Evolutionary conservation across 1,140 invertebrate species (phyloP), one percentile per base, ranked within the genome.

Genomic region (Drosophila littoralis): DNA sequence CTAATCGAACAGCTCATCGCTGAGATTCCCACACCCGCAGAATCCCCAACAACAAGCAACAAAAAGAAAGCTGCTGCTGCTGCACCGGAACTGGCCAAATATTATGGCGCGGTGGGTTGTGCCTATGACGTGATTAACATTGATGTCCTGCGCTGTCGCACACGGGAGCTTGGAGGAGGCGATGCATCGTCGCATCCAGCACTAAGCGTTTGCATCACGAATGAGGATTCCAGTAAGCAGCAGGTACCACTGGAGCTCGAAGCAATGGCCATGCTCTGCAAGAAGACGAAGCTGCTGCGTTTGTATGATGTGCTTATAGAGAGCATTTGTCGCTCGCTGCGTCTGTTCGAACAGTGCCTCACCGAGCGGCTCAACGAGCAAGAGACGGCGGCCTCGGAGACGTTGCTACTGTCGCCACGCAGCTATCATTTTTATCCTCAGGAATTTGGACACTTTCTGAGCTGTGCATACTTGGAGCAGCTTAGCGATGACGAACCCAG

Each of bases 231-330:
- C 6, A 58, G 43, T 4, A 91, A 82, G 36, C 93, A 94, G 54
- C 93, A 94, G 76, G 94, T 96, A 76, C 93, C 94, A 8, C 80
- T 96, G 22, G 93, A 94, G 79, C 92, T 96, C 46, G 96, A 97
- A 91, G 94, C 95, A 6, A 90, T 97, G 74, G 94, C 96, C 2
- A 94, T 97, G 75, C 94, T 97, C 1, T 94, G 95, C 70, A 92
- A 93, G 43, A 95, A 94, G 74, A 94, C 95, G 8, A 95, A 94
- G 81, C 82, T 95, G 15, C 91, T 93, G 66, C 94, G 95, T 15
- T 81, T 97, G 0, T 96, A 96, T 85, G 95, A 94, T 76, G 94
- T 96, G 68, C 92, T 97, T 7, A 94, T 96, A 6, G 95, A 96
- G 91, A 95, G 95, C 69, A 93, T 95, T 50, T 96, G 95, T 79